These are phyloP conservation scores for Leucania comma DNA, from an alignment of 2,888 invertebrate species.

Conservation along the genomic window DNA sequence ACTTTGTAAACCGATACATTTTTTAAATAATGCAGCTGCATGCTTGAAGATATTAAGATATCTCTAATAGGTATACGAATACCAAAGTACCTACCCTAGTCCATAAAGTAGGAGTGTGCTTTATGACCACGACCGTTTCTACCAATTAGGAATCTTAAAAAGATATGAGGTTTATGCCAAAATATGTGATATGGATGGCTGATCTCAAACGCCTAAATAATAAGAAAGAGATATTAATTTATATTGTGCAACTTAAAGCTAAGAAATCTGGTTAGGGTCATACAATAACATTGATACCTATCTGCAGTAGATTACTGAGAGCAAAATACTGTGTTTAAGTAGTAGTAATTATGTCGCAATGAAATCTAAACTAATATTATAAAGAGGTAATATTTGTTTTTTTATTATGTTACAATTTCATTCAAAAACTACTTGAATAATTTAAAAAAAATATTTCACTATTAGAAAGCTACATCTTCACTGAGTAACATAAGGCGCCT, in stretches of 20 bases:
- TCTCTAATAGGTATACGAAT: not conserved
- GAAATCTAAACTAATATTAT: too few species aligned
- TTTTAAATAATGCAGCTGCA: not conserved
- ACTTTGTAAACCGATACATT: not conserved
- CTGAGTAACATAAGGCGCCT: too few species aligned
- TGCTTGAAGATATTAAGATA: not conserved
- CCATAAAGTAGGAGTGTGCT: not conserved
- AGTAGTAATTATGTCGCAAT: not conserved
- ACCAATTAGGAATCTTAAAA: not conserved
- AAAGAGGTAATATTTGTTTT: too few species aligned
- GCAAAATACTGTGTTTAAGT: not conserved
- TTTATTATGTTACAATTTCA: too few species aligned
- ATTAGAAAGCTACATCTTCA: too few species aligned
- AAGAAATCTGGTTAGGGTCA: not conserved
- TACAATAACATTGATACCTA: not conserved
- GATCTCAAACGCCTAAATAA: constrained; percentile 12
- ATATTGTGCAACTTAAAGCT: not conserved
- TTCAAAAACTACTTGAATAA: too few species aligned
- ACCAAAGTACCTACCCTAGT: not conserved
- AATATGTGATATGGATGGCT: constrained; percentile 16
- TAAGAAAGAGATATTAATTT: constrained; percentile 3
- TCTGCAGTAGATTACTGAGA: not conserved
- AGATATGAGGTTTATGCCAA: not conserved
- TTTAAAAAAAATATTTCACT: too few species aligned
- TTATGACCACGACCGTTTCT: constrained; percentile 1